phyloP scores from a whole-genome alignment of 2,113 vertebrate genomes.

The Dipodomys merriami region DNA sequence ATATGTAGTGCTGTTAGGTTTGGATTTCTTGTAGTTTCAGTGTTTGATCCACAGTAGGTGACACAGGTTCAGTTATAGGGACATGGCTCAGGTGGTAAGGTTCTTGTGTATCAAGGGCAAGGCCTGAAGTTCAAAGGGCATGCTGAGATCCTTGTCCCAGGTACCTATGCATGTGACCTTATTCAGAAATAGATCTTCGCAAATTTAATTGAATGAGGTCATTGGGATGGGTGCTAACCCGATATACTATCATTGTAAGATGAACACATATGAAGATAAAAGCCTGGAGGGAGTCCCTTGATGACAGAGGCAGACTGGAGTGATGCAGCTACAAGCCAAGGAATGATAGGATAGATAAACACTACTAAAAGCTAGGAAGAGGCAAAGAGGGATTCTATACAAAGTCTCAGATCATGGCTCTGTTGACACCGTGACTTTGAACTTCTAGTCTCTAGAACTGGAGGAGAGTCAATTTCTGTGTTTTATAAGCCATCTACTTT shows the following conservation, averaged over 20 bases:
- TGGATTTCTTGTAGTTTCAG: neutral
- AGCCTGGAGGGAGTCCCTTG: neutral
- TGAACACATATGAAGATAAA: neutral
- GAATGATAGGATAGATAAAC: rapidly evolving
- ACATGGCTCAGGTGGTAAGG: too few relatives aligned
- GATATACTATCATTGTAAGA: neutral
- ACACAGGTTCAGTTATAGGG: neutral
- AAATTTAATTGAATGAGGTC: neutral
- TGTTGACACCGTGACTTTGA: neutral
- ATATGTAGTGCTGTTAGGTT: neutral
- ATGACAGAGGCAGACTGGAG: neutral
- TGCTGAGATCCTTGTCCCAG: too few relatives aligned
- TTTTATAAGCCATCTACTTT: neutral
- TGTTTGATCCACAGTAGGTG: neutral
- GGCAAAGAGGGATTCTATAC: neutral
- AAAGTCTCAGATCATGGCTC: neutral
- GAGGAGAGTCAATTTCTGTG: neutral
- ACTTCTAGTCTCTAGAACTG: neutral
- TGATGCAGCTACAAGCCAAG: neutral
- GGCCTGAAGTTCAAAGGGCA: too few relatives aligned
- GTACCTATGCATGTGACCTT: neutral
- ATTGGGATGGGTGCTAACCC: neutral
- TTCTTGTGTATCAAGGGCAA: too few relatives aligned
- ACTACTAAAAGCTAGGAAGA: neutral
- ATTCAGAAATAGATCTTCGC: neutral